Percentiles rank a stretch among this genome's conserved stretches.
Conservation (phyloP, 2,113 vertebrate species). For the Rhinolophus sinicus region DNA sequence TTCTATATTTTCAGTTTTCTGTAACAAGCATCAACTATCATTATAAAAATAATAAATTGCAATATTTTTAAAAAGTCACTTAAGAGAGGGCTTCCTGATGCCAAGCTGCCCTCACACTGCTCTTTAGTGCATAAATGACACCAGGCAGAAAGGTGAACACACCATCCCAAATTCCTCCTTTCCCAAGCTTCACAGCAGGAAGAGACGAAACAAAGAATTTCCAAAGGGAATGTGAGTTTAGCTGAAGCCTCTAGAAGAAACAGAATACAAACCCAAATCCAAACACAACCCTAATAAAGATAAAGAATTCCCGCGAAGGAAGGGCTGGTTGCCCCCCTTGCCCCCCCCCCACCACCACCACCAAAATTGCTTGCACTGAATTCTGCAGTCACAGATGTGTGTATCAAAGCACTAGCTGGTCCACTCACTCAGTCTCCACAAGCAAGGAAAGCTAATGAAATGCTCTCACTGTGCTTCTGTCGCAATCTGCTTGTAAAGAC, state of each 20-base stretch:
- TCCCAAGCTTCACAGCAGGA: background rate
- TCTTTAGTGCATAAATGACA: background rate
- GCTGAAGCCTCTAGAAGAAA: background rate
- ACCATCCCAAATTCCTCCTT: too few species aligned
- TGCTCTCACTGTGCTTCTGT: conserved; percentile 1
- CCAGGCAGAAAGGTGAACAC: background rate
- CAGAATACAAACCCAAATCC: background rate
- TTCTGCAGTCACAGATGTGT: background rate
- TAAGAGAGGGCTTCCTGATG: background rate
- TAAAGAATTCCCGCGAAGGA: background rate
- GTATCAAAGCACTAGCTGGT: background rate
- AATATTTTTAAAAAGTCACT: background rate
- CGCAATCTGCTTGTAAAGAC: background rate
- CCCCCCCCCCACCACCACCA: background rate
- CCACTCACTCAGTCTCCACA: background rate
- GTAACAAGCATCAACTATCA: background rate
- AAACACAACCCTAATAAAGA: background rate
- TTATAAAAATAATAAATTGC: background rate
- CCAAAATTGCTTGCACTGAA: background rate
- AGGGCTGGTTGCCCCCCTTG: background rate
- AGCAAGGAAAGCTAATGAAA: conserved; percentile 6
- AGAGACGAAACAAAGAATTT: background rate
- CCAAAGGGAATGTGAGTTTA: background rate
- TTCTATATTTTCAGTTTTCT: background rate
- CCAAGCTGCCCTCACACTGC: background rate